These are phyloP conservation scores for Morelia viridis DNA, from an alignment of 2,797 vertebrate species.

Conservation along the genomic window DNA sequence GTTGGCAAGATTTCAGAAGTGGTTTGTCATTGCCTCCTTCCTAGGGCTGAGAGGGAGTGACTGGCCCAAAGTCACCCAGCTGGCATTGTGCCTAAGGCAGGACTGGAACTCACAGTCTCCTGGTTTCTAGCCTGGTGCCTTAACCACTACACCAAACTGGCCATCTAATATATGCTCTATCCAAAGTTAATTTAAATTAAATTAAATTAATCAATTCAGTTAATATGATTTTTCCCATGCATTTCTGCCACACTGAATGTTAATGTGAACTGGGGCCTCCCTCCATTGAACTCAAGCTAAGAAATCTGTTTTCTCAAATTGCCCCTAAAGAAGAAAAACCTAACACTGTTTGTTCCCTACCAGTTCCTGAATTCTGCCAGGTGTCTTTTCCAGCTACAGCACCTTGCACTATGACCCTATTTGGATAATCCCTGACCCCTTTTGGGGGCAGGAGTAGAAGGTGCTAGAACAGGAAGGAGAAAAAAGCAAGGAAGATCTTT, in stretches of 20 bases:
- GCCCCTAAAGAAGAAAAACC: not conserved
- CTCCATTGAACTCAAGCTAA: not conserved
- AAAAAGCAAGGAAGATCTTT: not conserved
- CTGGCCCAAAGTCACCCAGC: not conserved
- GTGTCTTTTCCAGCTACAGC: not conserved
- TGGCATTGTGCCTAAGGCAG: not conserved
- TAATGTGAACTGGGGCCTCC: not conserved
- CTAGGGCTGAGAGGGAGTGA: not conserved
- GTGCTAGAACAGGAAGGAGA: not conserved
- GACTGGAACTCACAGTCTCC: not conserved
- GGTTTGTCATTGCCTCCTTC: not conserved
- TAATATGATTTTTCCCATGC: not conserved
- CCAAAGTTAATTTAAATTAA: too few species aligned
- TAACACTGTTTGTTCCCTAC: not conserved
- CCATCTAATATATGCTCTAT: too few species aligned
- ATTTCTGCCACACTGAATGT: not conserved
- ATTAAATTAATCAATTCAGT: not conserved
- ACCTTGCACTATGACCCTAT: not conserved
- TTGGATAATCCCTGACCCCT: not conserved
- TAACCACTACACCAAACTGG: too few species aligned
- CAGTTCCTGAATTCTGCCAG: not conserved
- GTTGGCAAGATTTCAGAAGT: not conserved
- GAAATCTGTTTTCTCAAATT: not conserved
- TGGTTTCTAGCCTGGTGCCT: too few species aligned
- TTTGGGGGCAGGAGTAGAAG: not conserved